Evolutionary conservation across 2,888 invertebrate genomes (phyloP), one percentile per base, ranked within the genome.

Genomic region (Apamea monoglypha): DNA sequence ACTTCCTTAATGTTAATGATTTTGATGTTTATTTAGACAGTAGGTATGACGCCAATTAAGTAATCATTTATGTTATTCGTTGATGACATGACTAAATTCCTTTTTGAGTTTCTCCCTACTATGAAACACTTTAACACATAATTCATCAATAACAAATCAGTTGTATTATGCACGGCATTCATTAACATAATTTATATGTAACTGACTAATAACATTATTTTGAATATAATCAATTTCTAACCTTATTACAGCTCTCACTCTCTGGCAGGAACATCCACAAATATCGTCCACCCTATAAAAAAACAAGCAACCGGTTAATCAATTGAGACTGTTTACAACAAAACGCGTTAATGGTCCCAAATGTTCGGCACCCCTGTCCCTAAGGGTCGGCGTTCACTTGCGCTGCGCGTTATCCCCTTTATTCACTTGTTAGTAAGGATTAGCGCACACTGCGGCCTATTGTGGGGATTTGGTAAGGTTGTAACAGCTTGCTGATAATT

Each of bases 371-470:
- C 82, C 85, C 82, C 76, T 47, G 78, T 86, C 87, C 85, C 85
- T 78, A 78, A 87, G 87, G 86, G 83, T 59, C 25, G 29, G 77
- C 81, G 77, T 80, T 78, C 84, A 85, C 87, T 82, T 73, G 79
- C 75, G 74, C 76, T 59, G 75, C 81, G 77, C 85, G 85, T 88
- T 85, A 88, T 87, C 88, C 89, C 85, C 81, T 83, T 72, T 86
- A 85, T 86, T 71, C 90, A 83, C 81, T 89, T 85, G 88, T 88
- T 88, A 86, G 59, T 83, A 85, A 75, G 84, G 90, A 90, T 90
- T 90, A 90, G 84, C 77, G 84, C 73, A 77, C 79, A 85, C 81
- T 76, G 70, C 50, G 74, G 81, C 73, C 47, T 44, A 56, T 68
- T 72, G 76, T 75, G 80, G 83, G 82, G 85, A 74, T 72, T 44